Percentiles rank a stretch among this genome's conserved stretches.
These are phyloP conservation scores for Gasterosteus aculeatus DNA, from an alignment of 2,113 vertebrate species.

Conservation along the genomic window DNA sequence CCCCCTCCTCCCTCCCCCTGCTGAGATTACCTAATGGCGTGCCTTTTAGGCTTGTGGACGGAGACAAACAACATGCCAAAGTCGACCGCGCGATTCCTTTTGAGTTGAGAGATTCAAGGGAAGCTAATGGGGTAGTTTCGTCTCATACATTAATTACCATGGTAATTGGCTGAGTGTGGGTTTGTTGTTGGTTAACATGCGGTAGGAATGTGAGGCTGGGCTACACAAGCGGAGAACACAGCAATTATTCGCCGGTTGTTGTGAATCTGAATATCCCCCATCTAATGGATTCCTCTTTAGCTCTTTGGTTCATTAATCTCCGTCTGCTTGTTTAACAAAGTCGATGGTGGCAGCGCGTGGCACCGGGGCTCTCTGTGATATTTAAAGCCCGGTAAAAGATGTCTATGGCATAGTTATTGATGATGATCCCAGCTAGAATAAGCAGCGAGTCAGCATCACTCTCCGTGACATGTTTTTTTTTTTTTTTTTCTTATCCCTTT, in stretches of 20 bases:
- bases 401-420: slow-evolving; percentile 45
- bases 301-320: slow-evolving; percentile 64
- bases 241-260: slow-evolving; percentile 59
- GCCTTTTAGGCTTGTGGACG: slow-evolving; percentile 25
- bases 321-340: slow-evolving; percentile 65
- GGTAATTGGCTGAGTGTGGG: slow-evolving; percentile 47
- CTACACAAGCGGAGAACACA: slow-evolving; percentile 56
- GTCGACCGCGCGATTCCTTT: slow-evolving; percentile 18
- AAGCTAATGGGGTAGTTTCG: slow-evolving; percentile 33
- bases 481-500: background rate
- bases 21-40: slow-evolving; percentile 48
- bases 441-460: slow-evolving; percentile 31
- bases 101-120: slow-evolving; percentile 32
- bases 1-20: no score
- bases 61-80: slow-evolving; percentile 29
- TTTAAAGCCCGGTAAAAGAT: slow-evolving; percentile 33
- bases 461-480: slow-evolving; percentile 19
- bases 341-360: slow-evolving; percentile 39
- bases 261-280: slow-evolving; percentile 45
- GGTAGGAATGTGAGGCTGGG: slow-evolving; percentile 33
- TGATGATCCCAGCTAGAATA: slow-evolving; percentile 40
- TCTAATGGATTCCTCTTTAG: slow-evolving; percentile 61
- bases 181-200: slow-evolving; percentile 43
- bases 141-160: slow-evolving; percentile 59
- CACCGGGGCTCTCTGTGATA: slow-evolving; percentile 34